Evolutionary conservation across 92 coral and sea anemone species (phyloP), one percentile per base, ranked within the genome.

Genomic region (Porites lobata): DNA sequence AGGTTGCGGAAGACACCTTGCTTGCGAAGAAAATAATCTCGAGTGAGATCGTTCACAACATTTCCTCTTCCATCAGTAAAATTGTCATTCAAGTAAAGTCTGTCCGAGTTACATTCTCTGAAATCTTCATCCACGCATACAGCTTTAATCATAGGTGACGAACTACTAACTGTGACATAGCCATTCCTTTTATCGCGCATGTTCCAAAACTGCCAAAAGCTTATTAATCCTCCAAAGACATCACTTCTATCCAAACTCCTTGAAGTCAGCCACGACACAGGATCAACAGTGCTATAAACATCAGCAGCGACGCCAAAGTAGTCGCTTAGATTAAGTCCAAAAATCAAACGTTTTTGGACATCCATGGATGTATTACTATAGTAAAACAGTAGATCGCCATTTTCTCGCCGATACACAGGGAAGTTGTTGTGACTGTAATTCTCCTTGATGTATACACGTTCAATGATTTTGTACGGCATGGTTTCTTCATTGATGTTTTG

Each of bases 41-140:
- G 78, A 4, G 72, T 65, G 26, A 78, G 75, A 58, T 94, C 88
- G 51, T 87, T 90, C 14, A 94, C 11, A n/a, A 62, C 67, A 47
- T 67, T 70, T 17, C 81, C 82, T 26, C 63, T 29, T 11, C 82
- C 86, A 56, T 81, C 88, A 2, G 66, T 80, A 8, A 94, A 77
- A 18, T 59, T 65, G 51, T 72, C 69, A 54, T 86, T 94, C 89
- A 94, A 71, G 72, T 94, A 94, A 9, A 94, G 89, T n/a, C 84
- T 87, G 63, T 94, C 92, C 52, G 98, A 94, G 84, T 92, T 85
- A 51, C 98, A 94, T 64, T 90, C 87, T 61, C 95, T 56, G 75
- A 94, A 94, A 65, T 92, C 95, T 52, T 90, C 79, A 20, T 92
- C 98, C 8, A 92, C 98, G 19, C 98, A 94, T 14, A 94, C 89